These are phyloP conservation scores for Scylla paramamosain DNA, from an alignment of 1,140 invertebrate genomes.

Conservation along the genomic window DNA sequence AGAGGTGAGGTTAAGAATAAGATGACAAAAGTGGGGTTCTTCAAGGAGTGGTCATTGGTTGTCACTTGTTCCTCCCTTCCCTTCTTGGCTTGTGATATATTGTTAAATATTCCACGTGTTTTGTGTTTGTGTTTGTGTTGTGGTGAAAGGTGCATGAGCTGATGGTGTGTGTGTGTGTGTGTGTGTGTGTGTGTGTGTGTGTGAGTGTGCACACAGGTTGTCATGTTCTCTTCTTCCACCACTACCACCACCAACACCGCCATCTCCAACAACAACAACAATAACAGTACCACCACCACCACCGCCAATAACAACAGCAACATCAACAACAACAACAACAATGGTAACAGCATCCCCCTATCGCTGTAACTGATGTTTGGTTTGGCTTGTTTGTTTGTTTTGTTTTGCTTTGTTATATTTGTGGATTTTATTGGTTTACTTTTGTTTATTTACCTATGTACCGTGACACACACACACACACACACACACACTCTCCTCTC, in stretches of 20 bases:
- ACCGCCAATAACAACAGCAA: no score
- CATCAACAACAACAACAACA: no score
- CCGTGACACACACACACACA: neutral
- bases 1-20: neutral
- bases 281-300: no score
- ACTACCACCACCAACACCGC: no score
- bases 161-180: neutral
- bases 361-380: no score
- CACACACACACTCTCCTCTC: slow-evolving; percentile 30
- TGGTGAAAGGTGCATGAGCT: neutral
- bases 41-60: neutral
- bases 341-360: no score
- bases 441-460: neutral
- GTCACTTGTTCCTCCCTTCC: neutral
- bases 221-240: neutral
- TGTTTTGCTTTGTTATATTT: neutral
- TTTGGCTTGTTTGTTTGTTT: neutral
- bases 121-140: neutral
- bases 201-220: neutral
- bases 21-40: neutral
- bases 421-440: neutral
- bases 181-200: slow-evolving; percentile 12
- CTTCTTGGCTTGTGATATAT: no score
- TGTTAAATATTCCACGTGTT: neutral
- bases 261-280: no score